Percentiles rank a stretch among this genome's conserved stretches.
Evolutionary conservation across 2,113 vertebrate species (phyloP).

Genomic region (Cyrtonyx montezumae): DNA sequence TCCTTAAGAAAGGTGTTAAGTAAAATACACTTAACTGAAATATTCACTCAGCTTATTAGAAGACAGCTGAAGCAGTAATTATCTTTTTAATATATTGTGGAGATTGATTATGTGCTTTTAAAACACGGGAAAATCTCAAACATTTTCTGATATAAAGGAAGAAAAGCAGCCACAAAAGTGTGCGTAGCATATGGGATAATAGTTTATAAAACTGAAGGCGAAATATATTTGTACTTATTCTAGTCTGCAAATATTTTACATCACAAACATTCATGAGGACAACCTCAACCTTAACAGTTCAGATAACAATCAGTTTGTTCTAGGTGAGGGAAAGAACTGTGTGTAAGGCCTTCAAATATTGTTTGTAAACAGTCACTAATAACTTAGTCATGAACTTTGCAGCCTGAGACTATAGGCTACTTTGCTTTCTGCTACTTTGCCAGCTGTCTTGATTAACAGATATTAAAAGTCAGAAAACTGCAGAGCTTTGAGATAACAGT

Average conservation of each 20-base stretch:
- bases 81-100: not conserved
- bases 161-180: not conserved
- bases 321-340: not conserved
- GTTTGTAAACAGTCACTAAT: not conserved
- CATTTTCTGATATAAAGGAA: not conserved
- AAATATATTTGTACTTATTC: not conserved
- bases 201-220: not conserved
- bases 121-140: not conserved
- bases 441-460: not conserved
- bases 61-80: not conserved
- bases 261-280: not conserved
- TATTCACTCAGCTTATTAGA: not conserved
- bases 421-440: not conserved
- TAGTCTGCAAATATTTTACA: not conserved
- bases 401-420: not conserved
- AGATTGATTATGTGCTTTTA: not conserved
- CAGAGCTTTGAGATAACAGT: not conserved
- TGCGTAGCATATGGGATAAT: not conserved
- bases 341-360: not conserved
- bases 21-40: not conserved
- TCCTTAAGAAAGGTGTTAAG: not conserved
- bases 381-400: not conserved
- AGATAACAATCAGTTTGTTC: not conserved
- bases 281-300: not conserved
- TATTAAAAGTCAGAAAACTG: conserved; percentile 17